Evolutionary conservation across 2,888 invertebrate species (phyloP), one percentile per base, ranked within the genome.

Genomic region (Troides oblongomaculatus): DNA sequence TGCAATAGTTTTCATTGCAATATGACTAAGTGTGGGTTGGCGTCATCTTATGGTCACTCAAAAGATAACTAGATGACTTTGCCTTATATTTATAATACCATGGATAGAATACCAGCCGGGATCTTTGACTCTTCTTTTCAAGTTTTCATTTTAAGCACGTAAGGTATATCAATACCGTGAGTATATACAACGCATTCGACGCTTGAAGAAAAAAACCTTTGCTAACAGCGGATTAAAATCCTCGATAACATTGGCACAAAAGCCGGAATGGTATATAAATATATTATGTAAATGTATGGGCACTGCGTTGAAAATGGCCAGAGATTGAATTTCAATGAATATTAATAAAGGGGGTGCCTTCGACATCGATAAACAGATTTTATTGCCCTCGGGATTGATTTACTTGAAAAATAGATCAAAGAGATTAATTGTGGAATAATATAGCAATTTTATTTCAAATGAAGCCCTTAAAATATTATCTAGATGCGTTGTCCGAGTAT

Each of bases 221-320:
- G 2, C 8, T 8, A 21, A 21, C 7, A 57, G n/a, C 23, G 0
- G 50, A 50, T 50, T 50, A 50, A 50, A 50, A 50, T 17, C 2
- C 18, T 50, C 50, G 18, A 50, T 50, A 50, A 39, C 39, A 10
- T 57, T 57, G 2, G 23, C n/a, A 57, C 23, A 57, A 57, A 58
- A 25, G 25, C 58, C 14, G 18, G 50, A 50, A 50, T 50, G 5
- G 50, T 18, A 18, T 18, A 50, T 8, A 39, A 53, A 6, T 53
- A 53, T 46, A 60, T 56, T 68, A 68, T 68, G 68, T 59, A 60
- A 64, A 68, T 43, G 60, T 64, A 68, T 64, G 53, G 59, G 64
- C 21, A 53, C 59, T 25, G 39, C 50, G 58, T 5, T 60, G 53
- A 64, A 64, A 36, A 64, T 30, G 59, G 50, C n/a, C 21, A 46